Base-by-base conservation (phyloP, 2,797 vertebrate genomes). In the Clarias fuscus region DNA sequence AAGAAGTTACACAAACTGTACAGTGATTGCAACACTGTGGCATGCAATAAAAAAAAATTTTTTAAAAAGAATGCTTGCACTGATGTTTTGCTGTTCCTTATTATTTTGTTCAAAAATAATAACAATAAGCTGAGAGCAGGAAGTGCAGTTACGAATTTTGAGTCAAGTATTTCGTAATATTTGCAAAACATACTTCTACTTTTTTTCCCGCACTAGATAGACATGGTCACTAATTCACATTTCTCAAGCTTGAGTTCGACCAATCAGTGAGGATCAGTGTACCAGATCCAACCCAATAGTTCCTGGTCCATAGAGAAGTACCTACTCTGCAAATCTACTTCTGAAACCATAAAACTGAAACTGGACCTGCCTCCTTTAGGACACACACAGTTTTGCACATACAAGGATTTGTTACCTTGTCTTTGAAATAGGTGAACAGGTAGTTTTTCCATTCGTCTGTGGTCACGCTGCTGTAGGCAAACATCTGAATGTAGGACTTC, bases 371-470 rank as follows among this genome's bases (percentile, higher is more conserved):
- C 18, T 64, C 56, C 20, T 80, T n/a, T 27, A 64, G 20, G 33
- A 80, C 62, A n/a, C 10, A 2, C 4, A 59, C 27, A 30, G 48
- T 76, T 6, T 27, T 76, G 22, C 24, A 79, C 14, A 87, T 0
- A 30, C 33, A 33, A 33, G 62, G 33, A 75, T 15, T 27, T 37
- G 76, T 78, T 88, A 99, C 98, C 97, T 99, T 96, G 91, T 99
- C 96, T 89, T 96, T 97, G 91, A 99, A 99, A 93, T 98, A 96
- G 37, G 95, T 95, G 93, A 96, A 99, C 43, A 99, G 94, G 93
- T 96, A 96, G 7, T 92, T 93, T 92, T 99, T 99, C 98, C 98
- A 99, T 67, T 99, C 95, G 0, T 98, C 97, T 0, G 97, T 97
- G 78, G 94, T 95, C 82, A 97, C 94, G 61, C 96, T 98, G 92